Base-by-base conservation (phyloP, 2,888 invertebrate species). In the Phyllotreta cruciferae region DNA sequence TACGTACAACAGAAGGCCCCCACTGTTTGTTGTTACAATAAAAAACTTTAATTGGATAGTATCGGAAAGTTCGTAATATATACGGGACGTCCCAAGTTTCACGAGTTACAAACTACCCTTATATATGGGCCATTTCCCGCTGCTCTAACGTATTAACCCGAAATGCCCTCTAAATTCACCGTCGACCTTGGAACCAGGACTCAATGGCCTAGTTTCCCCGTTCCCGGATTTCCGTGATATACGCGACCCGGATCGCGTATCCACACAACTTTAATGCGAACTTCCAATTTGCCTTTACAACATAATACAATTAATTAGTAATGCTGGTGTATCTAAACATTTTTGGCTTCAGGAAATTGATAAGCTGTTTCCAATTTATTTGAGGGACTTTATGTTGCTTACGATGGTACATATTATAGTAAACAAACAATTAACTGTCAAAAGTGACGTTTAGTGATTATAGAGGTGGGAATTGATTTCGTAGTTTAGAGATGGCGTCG, bases 1-100 rank as follows among this genome's bases (percentile, higher is more conserved):
- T 65, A 58, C 44, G 61, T 65, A 50, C 36, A 56, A 60, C 49
- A 53, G 44, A 39, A 45, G 44, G 8, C 9, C 24, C 34, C 6
- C 10, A 24, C 35, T 24, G 9, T 24, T 35, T 9, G 35, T n/a
- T 1, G n/a, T 49, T 8, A 7, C 7, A 35, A 10, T 10, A 24
- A 24, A 49, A 49, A 14, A 13, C 24, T n/a, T 49, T n/a, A 41
- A 41, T 10, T 41, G 41, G 10, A 9, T 41, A 41, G 4, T 41
- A 41, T 24, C 4, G 24, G 24, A 24, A 24, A 24, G 24, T 24
- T 24, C 2, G 24, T 24, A 24, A 24, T 24, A 4, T 24, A 24
- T 24, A 24, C 24, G 41, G 14, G 41, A 9, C 44, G 44, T 7
- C 14, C 14, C 44, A 1, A n/a, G 1, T 13, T 44, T 11, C 7